Percentiles rank a stretch among this genome's conserved stretches.
These are phyloP conservation scores for Toxotes jaculatrix DNA, from an alignment of 2,113 vertebrate species.

Conservation along the genomic window DNA sequence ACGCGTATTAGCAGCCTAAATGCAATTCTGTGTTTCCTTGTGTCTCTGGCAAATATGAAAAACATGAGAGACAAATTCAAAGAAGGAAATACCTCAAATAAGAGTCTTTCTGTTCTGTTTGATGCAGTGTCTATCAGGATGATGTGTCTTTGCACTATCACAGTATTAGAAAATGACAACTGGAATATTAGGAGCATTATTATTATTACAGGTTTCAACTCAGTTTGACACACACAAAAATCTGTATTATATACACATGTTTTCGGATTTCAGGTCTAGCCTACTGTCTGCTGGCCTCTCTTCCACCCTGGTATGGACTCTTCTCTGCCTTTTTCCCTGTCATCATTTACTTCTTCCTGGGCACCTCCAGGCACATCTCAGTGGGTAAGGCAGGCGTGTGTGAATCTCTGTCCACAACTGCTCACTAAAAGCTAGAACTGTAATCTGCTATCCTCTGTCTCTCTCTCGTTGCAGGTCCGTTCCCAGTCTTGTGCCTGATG, in stretches of 20 bases:
- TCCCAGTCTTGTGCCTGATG: constrained; percentile 94
- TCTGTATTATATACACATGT: neutral
- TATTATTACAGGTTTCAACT: too few species aligned
- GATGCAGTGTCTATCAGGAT: too few species aligned
- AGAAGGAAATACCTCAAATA: too few species aligned
- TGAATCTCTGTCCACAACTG: neutral
- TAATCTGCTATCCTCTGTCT: neutral
- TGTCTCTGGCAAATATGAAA: too few species aligned
- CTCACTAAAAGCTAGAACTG: neutral
- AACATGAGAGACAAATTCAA: too few species aligned
- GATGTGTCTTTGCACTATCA: too few species aligned
- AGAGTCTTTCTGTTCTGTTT: too few species aligned
- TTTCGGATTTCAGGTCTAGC: constrained; percentile 87
- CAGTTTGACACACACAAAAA: too few species aligned
- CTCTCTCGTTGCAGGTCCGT: constrained; percentile 81
- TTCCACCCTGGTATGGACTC: constrained; percentile 91
- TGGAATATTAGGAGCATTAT: too few species aligned
- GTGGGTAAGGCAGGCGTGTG: constrained; percentile 86
- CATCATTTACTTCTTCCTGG: constrained; percentile 92
- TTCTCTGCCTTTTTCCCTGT: constrained; percentile 94
- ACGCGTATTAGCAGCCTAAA: too few species aligned
- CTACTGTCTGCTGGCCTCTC: constrained; percentile 90
- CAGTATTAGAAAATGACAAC: too few species aligned
- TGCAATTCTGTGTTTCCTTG: too few species aligned
- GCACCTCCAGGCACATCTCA: constrained; percentile 95